Evolutionary conservation across 2,113 vertebrate genomes (phyloP).

Genomic region (Hylia prasina): DNA sequence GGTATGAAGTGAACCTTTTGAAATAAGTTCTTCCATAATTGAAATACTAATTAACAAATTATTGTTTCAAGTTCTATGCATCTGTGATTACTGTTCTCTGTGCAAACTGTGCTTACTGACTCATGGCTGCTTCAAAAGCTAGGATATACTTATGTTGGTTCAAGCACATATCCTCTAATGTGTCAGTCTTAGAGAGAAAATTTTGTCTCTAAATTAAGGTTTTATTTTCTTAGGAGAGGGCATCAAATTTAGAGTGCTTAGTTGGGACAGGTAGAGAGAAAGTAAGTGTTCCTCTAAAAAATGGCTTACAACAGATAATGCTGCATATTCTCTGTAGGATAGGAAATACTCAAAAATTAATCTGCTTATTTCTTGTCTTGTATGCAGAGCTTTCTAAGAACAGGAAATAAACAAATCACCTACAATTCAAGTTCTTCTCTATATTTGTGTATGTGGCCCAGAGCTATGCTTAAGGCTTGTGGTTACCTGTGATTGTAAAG

Average conservation of each 20-base stretch:
- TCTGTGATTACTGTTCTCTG: background rate
- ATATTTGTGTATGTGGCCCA: background rate
- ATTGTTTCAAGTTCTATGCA: background rate
- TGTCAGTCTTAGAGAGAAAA: background rate
- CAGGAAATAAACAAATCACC: background rate
- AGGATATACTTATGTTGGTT: background rate
- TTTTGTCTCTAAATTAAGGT: background rate
- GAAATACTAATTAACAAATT: background rate
- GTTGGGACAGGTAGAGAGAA: background rate
- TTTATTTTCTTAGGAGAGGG: background rate
- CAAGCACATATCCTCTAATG: background rate
- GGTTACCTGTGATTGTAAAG: background rate
- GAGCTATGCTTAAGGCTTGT: background rate
- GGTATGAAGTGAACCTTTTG: background rate
- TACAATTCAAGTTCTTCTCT: background rate
- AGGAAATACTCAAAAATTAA: background rate
- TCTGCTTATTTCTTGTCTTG: background rate
- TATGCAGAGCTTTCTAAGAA: background rate
- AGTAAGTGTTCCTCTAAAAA: background rate
- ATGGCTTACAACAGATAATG: background rate
- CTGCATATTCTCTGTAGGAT: background rate
- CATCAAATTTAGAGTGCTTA: background rate
- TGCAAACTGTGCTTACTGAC: background rate
- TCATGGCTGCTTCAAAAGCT: background rate
- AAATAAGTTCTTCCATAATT: background rate